Conservation (phyloP, 2,888 invertebrate species). For the Caenorhabditis japonica region DNA sequence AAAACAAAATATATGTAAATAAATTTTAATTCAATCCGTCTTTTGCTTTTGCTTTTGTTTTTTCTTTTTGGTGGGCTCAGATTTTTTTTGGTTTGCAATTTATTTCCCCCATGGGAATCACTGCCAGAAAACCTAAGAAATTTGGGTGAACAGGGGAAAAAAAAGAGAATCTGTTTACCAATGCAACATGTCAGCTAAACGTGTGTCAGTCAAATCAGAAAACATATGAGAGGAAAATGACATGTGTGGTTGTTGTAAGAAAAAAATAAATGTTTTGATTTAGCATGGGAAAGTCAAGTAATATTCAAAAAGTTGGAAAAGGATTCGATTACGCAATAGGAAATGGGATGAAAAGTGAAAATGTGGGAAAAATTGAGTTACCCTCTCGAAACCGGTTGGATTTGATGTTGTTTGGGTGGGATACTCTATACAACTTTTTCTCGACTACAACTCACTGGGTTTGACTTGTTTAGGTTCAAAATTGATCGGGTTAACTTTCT, state of each 20-base stretch:
- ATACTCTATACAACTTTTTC: conserved; percentile 5
- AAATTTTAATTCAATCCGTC: too few relatives aligned
- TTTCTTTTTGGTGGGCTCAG: conserved; percentile 12
- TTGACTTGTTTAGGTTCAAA: too few relatives aligned
- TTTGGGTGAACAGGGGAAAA: too few relatives aligned
- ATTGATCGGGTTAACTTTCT: too few relatives aligned
- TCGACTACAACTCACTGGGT: conserved; percentile 11
- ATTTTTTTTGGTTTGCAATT: conserved; percentile 13
- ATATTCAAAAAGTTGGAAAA: too few relatives aligned
- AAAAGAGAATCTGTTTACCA: conserved; percentile 26
- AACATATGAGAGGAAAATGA: conserved; percentile 21
- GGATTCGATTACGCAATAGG: conserved; percentile 33
- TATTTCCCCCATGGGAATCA: conserved; percentile 34
- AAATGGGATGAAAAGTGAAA: conserved; percentile 19
- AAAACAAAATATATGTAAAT: too few relatives aligned
- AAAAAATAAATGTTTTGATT: background rate
- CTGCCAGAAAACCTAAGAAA: too few relatives aligned
- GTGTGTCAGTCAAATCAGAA: conserved; percentile 22
- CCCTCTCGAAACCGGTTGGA: conserved; percentile 29
- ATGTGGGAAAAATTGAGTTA: background rate
- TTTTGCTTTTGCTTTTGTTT: too few relatives aligned
- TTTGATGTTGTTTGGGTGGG: too few relatives aligned
- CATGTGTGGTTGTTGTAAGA: background rate
- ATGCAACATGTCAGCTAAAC: conserved; percentile 40
- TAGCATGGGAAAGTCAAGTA: too few relatives aligned